A percentile compares a stretch with the other conserved stretches of the same genome.
Evolutionary conservation across 2,888 invertebrate species (phyloP).

Genomic region (Xylocampa areola): DNA sequence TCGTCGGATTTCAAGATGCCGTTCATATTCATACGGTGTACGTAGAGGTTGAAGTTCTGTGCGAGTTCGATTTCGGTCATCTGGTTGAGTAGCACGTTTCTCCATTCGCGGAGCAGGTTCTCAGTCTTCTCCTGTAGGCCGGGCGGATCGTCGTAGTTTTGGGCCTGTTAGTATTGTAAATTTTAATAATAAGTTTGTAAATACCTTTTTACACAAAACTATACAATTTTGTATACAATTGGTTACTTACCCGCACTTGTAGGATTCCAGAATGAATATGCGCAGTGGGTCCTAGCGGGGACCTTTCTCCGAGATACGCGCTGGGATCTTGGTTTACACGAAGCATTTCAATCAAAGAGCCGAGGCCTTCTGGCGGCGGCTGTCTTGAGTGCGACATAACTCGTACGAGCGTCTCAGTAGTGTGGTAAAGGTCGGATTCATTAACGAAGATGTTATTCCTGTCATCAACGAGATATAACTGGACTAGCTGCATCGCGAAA

Average conservation of each 20-base stretch:
- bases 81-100: constrained; percentile 95
- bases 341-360: constrained; percentile 94
- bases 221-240: neutral
- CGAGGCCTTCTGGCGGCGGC: constrained; percentile 95
- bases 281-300: constrained; percentile 94
- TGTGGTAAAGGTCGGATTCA: constrained; percentile 96
- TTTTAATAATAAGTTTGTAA: neutral
- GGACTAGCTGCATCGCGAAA: constrained; percentile 97
- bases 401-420: constrained; percentile 95
- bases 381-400: constrained; percentile 93
- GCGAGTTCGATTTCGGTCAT: constrained; percentile 95
- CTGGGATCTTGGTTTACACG: constrained; percentile 93
- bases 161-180: constrained; percentile 72
- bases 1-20: constrained; percentile 99
- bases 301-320: constrained; percentile 93
- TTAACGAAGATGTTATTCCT: constrained; percentile 93
- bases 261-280: constrained; percentile 98
- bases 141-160: constrained; percentile 97
- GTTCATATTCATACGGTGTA: constrained; percentile 97
- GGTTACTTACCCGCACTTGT: constrained; percentile 92
- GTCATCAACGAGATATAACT: constrained; percentile 95
- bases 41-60: constrained; percentile 97
- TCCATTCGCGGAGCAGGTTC: constrained; percentile 98
- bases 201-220: neutral
- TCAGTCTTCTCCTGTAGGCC: constrained; percentile 98